A percentile compares a stretch with the other conserved stretches of the same genome.
Evolutionary conservation across 2,113 vertebrate species (phyloP).

Genomic region (Ramphastos sulfuratus): DNA sequence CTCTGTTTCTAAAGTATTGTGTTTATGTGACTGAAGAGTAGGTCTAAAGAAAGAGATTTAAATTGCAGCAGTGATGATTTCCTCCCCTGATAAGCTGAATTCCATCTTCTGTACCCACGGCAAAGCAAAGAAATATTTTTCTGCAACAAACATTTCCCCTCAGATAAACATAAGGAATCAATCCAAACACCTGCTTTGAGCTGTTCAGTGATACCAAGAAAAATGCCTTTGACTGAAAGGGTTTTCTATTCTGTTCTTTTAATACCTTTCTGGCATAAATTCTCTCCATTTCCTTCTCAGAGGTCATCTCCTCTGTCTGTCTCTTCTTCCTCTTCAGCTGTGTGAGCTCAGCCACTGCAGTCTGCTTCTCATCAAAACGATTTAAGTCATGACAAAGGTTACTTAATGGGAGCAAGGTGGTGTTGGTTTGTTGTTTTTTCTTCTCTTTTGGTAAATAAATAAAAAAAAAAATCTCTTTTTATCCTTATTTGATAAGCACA

Average conservation of each 20-base stretch:
- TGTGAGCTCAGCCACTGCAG: slow-evolving; percentile 25
- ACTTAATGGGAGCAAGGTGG: neutral
- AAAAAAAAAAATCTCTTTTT: neutral
- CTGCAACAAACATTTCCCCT: neutral
- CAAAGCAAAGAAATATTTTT: neutral
- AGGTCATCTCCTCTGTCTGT: neutral
- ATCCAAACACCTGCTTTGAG: neutral
- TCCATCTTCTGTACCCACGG: neutral
- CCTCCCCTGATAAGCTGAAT: neutral
- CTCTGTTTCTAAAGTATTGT: neutral
- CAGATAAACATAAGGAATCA: neutral
- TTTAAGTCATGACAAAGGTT: neutral
- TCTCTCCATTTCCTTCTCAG: slow-evolving; percentile 21
- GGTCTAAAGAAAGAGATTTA: neutral
- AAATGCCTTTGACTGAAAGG: slow-evolving; percentile 2
- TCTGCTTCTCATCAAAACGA: slow-evolving; percentile 37
- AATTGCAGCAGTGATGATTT: neutral
- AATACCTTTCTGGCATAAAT: slow-evolving; percentile 29
- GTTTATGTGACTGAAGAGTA: neutral
- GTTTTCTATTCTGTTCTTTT: slow-evolving; percentile 21
- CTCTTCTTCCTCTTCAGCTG: slow-evolving; percentile 31
- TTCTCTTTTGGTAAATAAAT: too few relatives aligned
- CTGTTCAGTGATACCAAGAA: neutral
- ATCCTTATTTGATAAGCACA: slow-evolving; percentile 1
- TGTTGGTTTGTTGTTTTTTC: neutral